phyloP scores from a whole-genome alignment of 2,113 vertebrate genomes.

The Misgurnus anguillicaudatus region DNA sequence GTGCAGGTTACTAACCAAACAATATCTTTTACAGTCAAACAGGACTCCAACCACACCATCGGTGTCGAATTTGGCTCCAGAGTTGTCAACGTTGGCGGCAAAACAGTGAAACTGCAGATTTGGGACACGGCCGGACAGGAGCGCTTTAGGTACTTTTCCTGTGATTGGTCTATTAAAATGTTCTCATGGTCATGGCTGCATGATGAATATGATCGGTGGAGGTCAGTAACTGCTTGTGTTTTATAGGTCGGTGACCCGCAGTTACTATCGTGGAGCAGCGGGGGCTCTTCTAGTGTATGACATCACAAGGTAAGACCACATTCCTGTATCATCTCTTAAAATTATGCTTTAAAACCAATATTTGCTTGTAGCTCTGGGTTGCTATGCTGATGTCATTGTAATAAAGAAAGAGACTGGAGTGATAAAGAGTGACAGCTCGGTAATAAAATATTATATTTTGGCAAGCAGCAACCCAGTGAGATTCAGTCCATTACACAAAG shows the following conservation, averaged over 20 bases:
- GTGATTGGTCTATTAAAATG: background rate
- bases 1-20: background rate
- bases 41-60: constrained; percentile 94
- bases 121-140: constrained; percentile 95
- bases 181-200: background rate
- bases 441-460: constrained; percentile 58
- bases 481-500: constrained; percentile 53
- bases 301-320: constrained; percentile 83
- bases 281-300: constrained; percentile 91
- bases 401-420: constrained; percentile 46
- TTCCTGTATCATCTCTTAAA: background rate
- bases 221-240: background rate
- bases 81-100: constrained; percentile 89
- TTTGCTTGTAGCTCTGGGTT: constrained; percentile 26
- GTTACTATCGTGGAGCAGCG: constrained; percentile 91
- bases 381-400: constrained; percentile 44
- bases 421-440: constrained; percentile 57
- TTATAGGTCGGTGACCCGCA: constrained; percentile 87
- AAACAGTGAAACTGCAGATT: constrained; percentile 92
- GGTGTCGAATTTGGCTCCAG: constrained; percentile 93
- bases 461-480: constrained; percentile 33
- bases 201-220: constrained; percentile 13
- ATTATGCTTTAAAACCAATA: background rate
- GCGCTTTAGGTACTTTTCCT: constrained; percentile 82
- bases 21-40: constrained; percentile 78